Evolutionary conservation across 2,888 invertebrate species (phyloP).

Genomic region (Leucoma salicis): DNA sequence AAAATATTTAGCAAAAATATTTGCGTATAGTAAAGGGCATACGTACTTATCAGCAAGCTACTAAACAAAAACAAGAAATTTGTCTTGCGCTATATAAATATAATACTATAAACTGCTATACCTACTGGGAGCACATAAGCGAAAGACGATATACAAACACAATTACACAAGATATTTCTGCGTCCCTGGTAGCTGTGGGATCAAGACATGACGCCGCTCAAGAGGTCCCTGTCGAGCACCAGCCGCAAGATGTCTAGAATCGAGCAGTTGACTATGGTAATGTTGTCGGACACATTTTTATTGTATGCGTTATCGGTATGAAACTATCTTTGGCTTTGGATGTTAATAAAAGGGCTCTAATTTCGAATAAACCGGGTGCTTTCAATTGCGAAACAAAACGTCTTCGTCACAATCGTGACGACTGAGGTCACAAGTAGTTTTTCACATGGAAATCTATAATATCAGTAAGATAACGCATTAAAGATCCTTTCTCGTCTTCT

Average conservation of each 20-base stretch:
- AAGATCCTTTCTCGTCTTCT: too few species aligned
- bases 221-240: slow-evolving; percentile 88
- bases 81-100: too few species aligned
- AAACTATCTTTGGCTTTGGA: background rate
- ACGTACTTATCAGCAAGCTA: too few species aligned
- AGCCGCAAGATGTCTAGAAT: slow-evolving; percentile 92
- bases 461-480: too few species aligned
- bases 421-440: too few species aligned
- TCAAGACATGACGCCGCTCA: slow-evolving; percentile 93
- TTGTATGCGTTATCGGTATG: slow-evolving; percentile 19
- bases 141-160: slow-evolving; percentile 27
- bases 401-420: too few species aligned
- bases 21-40: too few species aligned
- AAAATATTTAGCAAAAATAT: too few species aligned
- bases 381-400: too few species aligned
- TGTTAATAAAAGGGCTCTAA: background rate
- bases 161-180: slow-evolving; percentile 52
- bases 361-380: too few species aligned
- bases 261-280: slow-evolving; percentile 92
- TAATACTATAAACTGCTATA: background rate
- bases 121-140: slow-evolving; percentile 37
- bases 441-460: too few species aligned
- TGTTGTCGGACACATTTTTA: slow-evolving; percentile 14
- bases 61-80: too few species aligned
- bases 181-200: slow-evolving; percentile 88